Evolutionary conservation across 2,888 invertebrate genomes (phyloP).

Genomic region (Cylindroiulus punctatus): DNA sequence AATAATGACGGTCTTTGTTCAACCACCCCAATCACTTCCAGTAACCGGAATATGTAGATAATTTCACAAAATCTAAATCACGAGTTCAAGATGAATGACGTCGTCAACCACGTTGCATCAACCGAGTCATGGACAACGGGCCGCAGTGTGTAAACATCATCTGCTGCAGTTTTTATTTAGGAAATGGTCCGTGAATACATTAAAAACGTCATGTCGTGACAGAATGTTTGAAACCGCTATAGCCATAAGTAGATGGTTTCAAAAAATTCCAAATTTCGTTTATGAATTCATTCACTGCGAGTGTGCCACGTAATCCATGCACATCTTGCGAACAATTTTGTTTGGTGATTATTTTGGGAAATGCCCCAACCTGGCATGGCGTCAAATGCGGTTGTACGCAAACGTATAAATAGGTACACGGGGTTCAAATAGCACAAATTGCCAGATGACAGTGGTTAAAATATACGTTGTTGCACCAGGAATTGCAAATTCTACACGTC

Average conservation of each 20-base stretch:
- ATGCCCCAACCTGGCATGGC: neutral
- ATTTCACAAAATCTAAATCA: too few relatives aligned
- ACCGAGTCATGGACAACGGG: neutral
- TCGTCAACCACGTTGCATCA: neutral
- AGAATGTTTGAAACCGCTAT: neutral
- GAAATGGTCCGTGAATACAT: neutral
- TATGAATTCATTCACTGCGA: neutral
- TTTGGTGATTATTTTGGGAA: neutral
- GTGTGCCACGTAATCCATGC: neutral
- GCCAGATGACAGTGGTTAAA: neutral
- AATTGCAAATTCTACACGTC: conserved; percentile 8
- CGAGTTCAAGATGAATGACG: neutral
- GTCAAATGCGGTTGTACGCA: conserved; percentile 36
- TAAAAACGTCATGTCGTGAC: too few relatives aligned
- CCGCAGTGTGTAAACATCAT: neutral
- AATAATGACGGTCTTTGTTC: too few relatives aligned
- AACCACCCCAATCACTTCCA: too few relatives aligned
- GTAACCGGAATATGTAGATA: too few relatives aligned
- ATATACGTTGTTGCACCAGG: neutral
- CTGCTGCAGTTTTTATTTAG: neutral
- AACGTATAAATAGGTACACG: neutral
- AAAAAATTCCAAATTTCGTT: neutral
- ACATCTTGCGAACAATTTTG: neutral
- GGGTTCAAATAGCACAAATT: neutral
- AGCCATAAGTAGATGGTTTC: neutral